A percentile compares a stretch with the other conserved stretches of the same genome.
Evolutionary conservation across 2,113 vertebrate species (phyloP).

Genomic region (Regulus satrapa): DNA sequence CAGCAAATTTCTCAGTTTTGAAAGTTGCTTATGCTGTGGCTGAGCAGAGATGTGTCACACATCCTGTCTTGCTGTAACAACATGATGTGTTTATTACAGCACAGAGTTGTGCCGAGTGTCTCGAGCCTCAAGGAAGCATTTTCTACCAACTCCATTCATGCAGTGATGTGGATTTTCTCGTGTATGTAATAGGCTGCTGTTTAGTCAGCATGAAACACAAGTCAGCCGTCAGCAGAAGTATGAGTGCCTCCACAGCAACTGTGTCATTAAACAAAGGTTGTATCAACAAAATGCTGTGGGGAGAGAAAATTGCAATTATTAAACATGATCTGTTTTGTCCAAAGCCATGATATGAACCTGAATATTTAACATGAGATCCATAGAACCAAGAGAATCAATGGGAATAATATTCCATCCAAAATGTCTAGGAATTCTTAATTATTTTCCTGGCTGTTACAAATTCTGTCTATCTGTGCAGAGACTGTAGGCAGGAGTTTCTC

Average conservation of each 20-base stretch:
- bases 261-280: neutral
- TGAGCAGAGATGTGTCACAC: neutral
- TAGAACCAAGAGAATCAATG: neutral
- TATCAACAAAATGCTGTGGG: neutral
- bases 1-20: neutral
- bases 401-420: neutral
- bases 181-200: neutral
- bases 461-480: neutral
- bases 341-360: neutral
- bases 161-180: neutral
- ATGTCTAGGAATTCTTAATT: neutral
- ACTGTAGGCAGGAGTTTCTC: neutral
- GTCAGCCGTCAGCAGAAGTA: neutral
- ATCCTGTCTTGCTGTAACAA: neutral
- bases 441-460: neutral
- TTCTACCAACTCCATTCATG: neutral
- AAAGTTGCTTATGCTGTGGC: neutral
- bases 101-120: neutral
- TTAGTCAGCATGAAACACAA: neutral
- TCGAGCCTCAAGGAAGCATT: neutral
- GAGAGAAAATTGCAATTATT: neutral
- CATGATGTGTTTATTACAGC: neutral
- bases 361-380: neutral
- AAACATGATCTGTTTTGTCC: neutral
- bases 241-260: neutral